Evolutionary conservation across 2,797 vertebrate species (phyloP).

Genomic region (Thaleichthys pacificus): DNA sequence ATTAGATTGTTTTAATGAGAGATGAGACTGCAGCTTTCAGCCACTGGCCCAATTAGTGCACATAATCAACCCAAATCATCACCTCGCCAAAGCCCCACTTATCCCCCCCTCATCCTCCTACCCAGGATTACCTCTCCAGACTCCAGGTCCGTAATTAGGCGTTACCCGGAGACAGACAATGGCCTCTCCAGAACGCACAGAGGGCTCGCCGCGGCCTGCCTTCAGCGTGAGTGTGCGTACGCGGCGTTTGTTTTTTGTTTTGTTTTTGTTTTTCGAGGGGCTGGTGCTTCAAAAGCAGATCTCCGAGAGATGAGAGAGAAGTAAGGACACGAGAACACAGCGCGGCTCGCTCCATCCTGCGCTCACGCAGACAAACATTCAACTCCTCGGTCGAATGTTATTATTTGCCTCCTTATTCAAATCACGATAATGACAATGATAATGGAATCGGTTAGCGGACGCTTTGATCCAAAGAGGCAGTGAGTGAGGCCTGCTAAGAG

Average conservation of each 20-base stretch:
- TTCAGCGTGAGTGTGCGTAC: not conserved
- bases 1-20: slow-evolving; percentile 77
- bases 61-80: slow-evolving; percentile 73
- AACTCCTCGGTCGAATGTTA: no score
- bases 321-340: no score
- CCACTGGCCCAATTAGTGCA: slow-evolving; percentile 70
- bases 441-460: no score
- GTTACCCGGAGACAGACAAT: slow-evolving; percentile 58
- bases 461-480: no score
- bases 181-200: slow-evolving; percentile 39
- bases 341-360: no score
- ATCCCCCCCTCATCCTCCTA: slow-evolving; percentile 31
- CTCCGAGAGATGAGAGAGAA: not conserved
- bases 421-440: no score
- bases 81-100: slow-evolving; percentile 58
- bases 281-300: slow-evolving; percentile 12
- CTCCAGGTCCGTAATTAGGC: slow-evolving; percentile 66
- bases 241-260: not conserved
- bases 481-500: no score
- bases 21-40: slow-evolving; percentile 66
- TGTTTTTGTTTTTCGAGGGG: no score
- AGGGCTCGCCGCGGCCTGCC: no score
- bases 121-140: slow-evolving; percentile 22
- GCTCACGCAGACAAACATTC: no score
- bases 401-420: no score